These are phyloP conservation scores for Lampris incognitus DNA, from an alignment of 2,113 vertebrate species.

Conservation along the genomic window DNA sequence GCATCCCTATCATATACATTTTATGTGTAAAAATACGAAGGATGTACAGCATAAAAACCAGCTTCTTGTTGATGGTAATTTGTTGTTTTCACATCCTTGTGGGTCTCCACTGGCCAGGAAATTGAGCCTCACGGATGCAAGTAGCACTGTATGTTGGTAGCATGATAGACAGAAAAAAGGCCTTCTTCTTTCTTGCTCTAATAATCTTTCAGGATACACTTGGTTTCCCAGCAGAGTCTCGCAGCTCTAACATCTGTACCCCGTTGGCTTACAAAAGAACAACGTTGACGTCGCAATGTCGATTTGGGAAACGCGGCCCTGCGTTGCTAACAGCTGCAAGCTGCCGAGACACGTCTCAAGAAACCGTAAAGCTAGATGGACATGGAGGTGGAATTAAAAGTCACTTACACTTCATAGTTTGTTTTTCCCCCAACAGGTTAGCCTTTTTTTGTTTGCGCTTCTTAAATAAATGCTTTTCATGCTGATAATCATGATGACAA, in stretches of 20 bases:
- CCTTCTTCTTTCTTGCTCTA: slow-evolving; percentile 53
- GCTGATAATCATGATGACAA: slow-evolving; percentile 84
- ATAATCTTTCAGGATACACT: slow-evolving; percentile 32
- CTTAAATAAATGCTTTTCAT: slow-evolving; percentile 98
- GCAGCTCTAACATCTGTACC: slow-evolving; percentile 29
- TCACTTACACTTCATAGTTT: slow-evolving; percentile 79
- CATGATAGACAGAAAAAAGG: slow-evolving; percentile 62
- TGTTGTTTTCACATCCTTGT: slow-evolving; percentile 88
- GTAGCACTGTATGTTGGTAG: slow-evolving; percentile 63
- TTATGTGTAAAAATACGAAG: slow-evolving; percentile 98
- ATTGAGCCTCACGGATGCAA: slow-evolving; percentile 81
- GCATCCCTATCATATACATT: slow-evolving; percentile 94
- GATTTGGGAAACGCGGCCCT: slow-evolving; percentile 63
- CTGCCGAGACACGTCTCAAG: slow-evolving; percentile 89
- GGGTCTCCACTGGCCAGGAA: slow-evolving; percentile 88
- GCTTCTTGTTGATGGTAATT: slow-evolving; percentile 87
- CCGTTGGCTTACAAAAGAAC: slow-evolving; percentile 5
- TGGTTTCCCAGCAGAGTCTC: slow-evolving; percentile 30
- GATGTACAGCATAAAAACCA: slow-evolving; percentile 98
- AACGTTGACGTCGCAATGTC: slow-evolving; percentile 5
- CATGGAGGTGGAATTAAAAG: slow-evolving; percentile 88
- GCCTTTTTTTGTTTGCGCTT: slow-evolving; percentile 83
- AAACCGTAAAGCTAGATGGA: slow-evolving; percentile 92
- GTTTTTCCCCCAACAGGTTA: slow-evolving; percentile 56
- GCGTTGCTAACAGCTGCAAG: slow-evolving; percentile 69